Evolutionary conservation across 2,113 vertebrate species (phyloP), one percentile per base, ranked within the genome.

Genomic region (Apus apus): DNA sequence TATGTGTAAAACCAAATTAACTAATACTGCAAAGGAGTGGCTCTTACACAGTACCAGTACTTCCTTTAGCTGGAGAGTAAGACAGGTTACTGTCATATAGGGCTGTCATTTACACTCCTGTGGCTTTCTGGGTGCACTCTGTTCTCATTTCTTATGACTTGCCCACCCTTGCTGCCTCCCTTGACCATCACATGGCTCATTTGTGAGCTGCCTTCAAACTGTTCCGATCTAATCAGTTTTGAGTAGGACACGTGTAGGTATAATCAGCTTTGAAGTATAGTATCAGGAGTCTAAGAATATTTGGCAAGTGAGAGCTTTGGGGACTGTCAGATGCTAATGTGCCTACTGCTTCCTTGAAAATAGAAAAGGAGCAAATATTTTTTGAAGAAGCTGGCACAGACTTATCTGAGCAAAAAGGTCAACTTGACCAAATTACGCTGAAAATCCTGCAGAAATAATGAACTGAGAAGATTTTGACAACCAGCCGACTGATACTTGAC

Each of bases 381-480:
- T 91, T 84, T 86, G 12, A 77, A 93, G 74, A 77, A 73, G 22
- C 25, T 90, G 43, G 22, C n/a, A 73, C 36, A 62, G 50, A n/a
- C 9, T 50, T 77, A 19, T 7, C 57, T 56, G 54, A 50, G 13
- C 3, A 73, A 90, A 90, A 77, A 46, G 11, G 3, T 77, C 13
- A 58, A 18, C 15, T 38, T 86, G 60, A 76, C n/a, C 9, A 74
- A 73, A 5, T 68, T 74, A 74, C 30, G 3, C 23, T 88, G 56
- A 83, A 93, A 90, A 64, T 80, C 38, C 29, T 71, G 5, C 38
- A 64, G 76, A 88, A 93, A 80, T 92, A 74, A 72, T 50, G 40
- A 68, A 7, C 56, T 80, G 51, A 60, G 84, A 90, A 71, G 11
- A 51, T 73, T 62, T 74, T 86, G 51, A 80, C 15, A 77, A n/a